Conservation (phyloP, 2,888 invertebrate species). For the Lysandra coridon region DNA sequence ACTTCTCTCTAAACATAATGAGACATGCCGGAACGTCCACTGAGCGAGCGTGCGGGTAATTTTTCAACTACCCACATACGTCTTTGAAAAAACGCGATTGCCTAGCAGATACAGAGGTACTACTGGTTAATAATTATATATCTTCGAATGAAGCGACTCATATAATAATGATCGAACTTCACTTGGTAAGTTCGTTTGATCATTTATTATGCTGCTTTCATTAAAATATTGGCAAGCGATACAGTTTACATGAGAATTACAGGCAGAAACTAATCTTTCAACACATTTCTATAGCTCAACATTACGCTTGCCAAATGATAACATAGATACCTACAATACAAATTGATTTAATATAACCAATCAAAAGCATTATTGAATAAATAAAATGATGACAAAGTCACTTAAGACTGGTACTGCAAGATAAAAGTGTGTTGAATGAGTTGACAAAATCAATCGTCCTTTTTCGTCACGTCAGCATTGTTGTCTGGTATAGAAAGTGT, state of each 20-base stretch:
- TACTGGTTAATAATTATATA: no score
- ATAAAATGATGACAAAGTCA: no score
- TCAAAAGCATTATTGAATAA: background rate
- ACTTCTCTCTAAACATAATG: no score
- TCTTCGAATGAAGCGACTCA: no score
- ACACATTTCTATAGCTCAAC: background rate
- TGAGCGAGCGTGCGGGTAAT: no score
- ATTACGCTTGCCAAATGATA: background rate
- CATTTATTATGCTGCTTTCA: background rate
- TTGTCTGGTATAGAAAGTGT: constrained; percentile 6
- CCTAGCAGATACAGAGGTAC: no score
- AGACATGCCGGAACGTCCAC: no score
- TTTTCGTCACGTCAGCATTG: constrained; percentile 21
- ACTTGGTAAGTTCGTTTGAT: no score
- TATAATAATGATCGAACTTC: no score
- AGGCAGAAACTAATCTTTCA: background rate
- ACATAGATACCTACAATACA: background rate
- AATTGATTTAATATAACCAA: background rate
- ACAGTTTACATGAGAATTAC: background rate
- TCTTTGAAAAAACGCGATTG: no score
- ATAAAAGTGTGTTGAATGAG: background rate
- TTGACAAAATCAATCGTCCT: constrained; percentile 18
- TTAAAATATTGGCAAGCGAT: background rate
- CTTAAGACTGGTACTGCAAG: background rate
- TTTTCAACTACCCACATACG: no score